Evolutionary conservation across 2,888 invertebrate genomes (phyloP).

Genomic region (Crepidodera aurea): DNA sequence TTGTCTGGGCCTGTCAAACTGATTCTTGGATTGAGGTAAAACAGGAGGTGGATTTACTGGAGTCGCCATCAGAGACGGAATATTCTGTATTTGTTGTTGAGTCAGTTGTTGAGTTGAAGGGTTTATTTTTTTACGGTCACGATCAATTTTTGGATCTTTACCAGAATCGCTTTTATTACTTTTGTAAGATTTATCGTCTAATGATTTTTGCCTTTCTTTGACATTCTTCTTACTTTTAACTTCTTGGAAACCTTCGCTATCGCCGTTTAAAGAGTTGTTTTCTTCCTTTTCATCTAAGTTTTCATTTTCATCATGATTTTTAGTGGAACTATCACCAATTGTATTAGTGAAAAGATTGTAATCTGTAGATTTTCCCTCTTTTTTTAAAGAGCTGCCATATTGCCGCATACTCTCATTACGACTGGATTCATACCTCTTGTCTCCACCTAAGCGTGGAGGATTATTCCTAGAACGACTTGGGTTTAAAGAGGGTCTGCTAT

Average conservation of each 20-base stretch:
- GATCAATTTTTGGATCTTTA: conserved; percentile 43
- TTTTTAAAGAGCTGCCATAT: conserved; percentile 54
- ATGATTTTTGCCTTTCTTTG: conserved; percentile 66
- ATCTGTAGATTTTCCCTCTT: conserved; percentile 62
- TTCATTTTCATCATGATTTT: conserved; percentile 56
- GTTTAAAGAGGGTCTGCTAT: conserved; percentile 43
- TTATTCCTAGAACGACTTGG: conserved; percentile 49
- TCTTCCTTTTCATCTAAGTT: conserved; percentile 54
- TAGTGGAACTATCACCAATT: conserved; percentile 60
- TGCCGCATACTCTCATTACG: conserved; percentile 49
- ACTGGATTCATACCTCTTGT: conserved; percentile 46
- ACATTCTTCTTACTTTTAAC: conserved; percentile 82
- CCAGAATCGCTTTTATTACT: conserved; percentile 36
- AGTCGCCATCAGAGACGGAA: conserved; percentile 63
- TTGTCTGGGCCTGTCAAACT: conserved; percentile 61
- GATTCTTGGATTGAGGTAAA: conserved; percentile 53
- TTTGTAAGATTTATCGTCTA: conserved; percentile 54
- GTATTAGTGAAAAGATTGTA: conserved; percentile 59
- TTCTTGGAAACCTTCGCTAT: conserved; percentile 82
- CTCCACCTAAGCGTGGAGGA: conserved; percentile 48
- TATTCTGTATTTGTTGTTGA: conserved; percentile 62
- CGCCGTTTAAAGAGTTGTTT: conserved; percentile 58
- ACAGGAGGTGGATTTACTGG: conserved; percentile 63
- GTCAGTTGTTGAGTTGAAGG: conserved; percentile 46
- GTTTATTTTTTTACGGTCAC: conserved; percentile 32